phyloP scores from a whole-genome alignment of 2,888 invertebrate species.

The Limenitis camilla region DNA sequence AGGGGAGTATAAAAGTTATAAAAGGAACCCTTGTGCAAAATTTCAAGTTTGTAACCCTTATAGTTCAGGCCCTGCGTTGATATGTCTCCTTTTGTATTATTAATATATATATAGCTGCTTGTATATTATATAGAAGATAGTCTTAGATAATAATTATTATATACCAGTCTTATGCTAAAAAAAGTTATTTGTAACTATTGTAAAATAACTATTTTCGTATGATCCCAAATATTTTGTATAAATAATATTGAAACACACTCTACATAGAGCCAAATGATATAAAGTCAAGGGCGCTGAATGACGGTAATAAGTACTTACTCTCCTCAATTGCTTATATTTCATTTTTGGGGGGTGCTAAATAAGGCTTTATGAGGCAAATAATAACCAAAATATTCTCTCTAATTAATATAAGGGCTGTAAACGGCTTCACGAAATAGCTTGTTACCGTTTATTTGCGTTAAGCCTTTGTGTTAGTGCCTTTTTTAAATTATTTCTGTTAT shows the following conservation, averaged over 20 bases:
- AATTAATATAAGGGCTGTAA: conserved; percentile 68
- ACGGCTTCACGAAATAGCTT: conserved; percentile 42
- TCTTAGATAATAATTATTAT: too few species aligned
- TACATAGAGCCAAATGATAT: background rate
- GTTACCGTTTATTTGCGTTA: conserved; percentile 32
- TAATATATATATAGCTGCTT: too few species aligned
- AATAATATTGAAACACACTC: background rate
- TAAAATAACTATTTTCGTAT: too few species aligned
- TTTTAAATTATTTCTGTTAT: background rate
- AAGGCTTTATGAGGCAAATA: conserved; percentile 72
- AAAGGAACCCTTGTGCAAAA: too few species aligned
- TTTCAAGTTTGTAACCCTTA: too few species aligned
- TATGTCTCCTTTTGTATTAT: too few species aligned
- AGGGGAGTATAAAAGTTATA: too few species aligned
- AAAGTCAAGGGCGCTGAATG: conserved; percentile 12
- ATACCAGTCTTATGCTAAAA: too few species aligned
- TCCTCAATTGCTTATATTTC: conserved; percentile 68
- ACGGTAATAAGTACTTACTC: conserved; percentile 55
- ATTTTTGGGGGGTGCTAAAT: conserved; percentile 60
- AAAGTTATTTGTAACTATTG: too few species aligned
- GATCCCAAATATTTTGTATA: too few species aligned
- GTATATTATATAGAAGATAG: too few species aligned
- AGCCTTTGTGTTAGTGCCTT: conserved; percentile 25
- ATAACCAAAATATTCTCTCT: conserved; percentile 68
- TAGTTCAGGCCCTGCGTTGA: too few species aligned